Evolutionary conservation across 1,140 invertebrate species (phyloP).

Genomic region (Lutraria rhynchaena): DNA sequence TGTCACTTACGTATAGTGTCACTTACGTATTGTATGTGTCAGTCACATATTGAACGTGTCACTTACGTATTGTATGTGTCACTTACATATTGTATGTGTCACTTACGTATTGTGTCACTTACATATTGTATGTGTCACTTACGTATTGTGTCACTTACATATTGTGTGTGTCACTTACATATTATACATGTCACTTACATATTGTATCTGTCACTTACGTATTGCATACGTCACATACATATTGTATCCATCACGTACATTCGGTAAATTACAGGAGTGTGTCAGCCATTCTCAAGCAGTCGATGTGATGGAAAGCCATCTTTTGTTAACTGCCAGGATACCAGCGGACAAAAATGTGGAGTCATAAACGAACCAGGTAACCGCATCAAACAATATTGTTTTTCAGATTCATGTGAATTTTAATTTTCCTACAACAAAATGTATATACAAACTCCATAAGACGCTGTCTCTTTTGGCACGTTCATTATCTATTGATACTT

Average conservation of each 20-base stretch:
- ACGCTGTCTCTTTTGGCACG: neutral
- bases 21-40: too few relatives aligned
- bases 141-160: too few relatives aligned
- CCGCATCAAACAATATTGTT: neutral
- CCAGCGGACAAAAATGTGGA: neutral
- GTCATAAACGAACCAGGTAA: slow-evolving; percentile 30
- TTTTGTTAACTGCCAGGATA: slow-evolving; percentile 21
- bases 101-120: too few relatives aligned
- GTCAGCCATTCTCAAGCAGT: slow-evolving; percentile 33
- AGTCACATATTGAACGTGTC: too few relatives aligned
- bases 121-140: too few relatives aligned
- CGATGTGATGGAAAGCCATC: slow-evolving; percentile 38
- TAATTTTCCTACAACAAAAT: neutral
- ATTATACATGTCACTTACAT: neutral
- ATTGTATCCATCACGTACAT: too few relatives aligned
- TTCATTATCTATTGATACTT: neutral
- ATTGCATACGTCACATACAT: neutral
- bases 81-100: too few relatives aligned
- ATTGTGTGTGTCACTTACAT: too few relatives aligned
- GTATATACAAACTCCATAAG: neutral
- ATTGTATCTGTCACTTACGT: too few relatives aligned
- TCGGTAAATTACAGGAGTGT: slow-evolving; percentile 34
- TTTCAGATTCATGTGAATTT: neutral
- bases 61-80: too few relatives aligned
- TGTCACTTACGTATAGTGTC: too few relatives aligned